Evolutionary conservation across 2,113 vertebrate species (phyloP).

Genomic region (Gyps fulvus): DNA sequence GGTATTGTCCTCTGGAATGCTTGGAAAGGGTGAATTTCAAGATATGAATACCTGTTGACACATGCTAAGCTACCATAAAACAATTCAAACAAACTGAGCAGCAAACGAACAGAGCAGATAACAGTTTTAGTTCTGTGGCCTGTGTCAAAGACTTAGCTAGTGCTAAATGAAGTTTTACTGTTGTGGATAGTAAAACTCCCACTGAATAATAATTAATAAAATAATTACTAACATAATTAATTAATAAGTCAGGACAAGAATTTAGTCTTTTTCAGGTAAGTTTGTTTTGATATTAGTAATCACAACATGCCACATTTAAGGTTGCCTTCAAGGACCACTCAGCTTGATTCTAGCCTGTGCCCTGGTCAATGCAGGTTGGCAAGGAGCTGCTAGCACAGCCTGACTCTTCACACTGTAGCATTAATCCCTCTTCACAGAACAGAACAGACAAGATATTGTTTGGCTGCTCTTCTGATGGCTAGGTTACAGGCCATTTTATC

Average conservation of each 20-base stretch:
- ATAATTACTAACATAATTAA: not conserved
- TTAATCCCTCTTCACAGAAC: not conserved
- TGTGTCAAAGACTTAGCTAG: not conserved
- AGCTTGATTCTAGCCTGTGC: not conserved
- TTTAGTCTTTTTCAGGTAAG: not conserved
- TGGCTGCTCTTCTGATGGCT: not conserved
- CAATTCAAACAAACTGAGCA: not conserved
- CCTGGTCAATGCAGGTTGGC: not conserved
- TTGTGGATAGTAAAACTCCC: not conserved
- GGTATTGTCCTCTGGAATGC: not conserved
- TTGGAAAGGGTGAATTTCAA: not conserved
- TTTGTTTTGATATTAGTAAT: not conserved
- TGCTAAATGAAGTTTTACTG: not conserved
- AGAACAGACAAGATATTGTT: not conserved
- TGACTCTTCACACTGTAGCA: rapidly evolving
- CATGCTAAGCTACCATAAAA: not conserved
- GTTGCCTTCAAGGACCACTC: not conserved
- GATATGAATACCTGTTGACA: not conserved
- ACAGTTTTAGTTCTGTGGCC: not conserved
- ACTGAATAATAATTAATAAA: not conserved
- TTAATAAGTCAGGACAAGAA: not conserved
- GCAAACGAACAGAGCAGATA: not conserved
- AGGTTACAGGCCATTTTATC: not conserved
- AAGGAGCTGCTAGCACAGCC: not conserved
- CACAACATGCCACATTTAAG: not conserved